A percentile compares a stretch with the other conserved stretches of the same genome.
Evolutionary conservation across 2,797 vertebrate genomes (phyloP).

Genomic region (Acanthopagrus latus): DNA sequence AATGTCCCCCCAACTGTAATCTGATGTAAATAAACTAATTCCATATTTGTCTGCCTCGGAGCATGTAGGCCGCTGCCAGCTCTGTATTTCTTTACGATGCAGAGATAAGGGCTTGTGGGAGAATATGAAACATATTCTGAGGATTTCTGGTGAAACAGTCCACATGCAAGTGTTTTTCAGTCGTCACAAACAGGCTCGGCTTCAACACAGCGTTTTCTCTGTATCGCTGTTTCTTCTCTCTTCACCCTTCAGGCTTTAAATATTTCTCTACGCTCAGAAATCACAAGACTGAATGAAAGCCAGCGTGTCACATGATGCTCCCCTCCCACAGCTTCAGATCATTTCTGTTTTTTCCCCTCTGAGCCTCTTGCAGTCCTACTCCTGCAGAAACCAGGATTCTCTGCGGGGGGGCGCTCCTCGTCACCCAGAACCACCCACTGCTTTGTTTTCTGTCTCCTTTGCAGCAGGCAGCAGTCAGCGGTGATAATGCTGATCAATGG

Average conservation of each 20-base stretch:
- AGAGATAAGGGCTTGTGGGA: conserved; percentile 10
- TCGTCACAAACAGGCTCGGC: neutral
- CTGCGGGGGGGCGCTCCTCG: neutral
- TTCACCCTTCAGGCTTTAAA: conserved; percentile 57
- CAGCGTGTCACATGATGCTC: conserved; percentile 71
- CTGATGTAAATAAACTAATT: conserved; percentile 15
- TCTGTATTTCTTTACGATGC: conserved; percentile 8
- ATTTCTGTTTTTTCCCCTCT: conserved; percentile 46
- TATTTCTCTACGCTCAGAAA: conserved; percentile 65
- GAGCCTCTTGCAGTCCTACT: conserved; percentile 19
- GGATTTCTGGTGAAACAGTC: conserved; percentile 15
- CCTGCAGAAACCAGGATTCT: conserved; percentile 30
- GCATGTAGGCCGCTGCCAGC: neutral
- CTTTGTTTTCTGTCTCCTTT: neutral
- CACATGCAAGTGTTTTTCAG: neutral
- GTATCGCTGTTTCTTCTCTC: conserved; percentile 28
- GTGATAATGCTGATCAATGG: conserved; percentile 32
- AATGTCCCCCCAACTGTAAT: neutral
- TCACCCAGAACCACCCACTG: conserved; percentile 22
- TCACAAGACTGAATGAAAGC: conserved; percentile 81
- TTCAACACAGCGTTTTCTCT: conserved; percentile 13
- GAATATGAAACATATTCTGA: neutral
- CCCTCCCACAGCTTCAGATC: conserved; percentile 38
- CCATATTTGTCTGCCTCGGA: conserved; percentile 14
- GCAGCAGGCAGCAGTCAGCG: conserved; percentile 17